Conservation (phyloP, 2,888 invertebrate genomes). For the Dryocosmus kuriphilus region DNA sequence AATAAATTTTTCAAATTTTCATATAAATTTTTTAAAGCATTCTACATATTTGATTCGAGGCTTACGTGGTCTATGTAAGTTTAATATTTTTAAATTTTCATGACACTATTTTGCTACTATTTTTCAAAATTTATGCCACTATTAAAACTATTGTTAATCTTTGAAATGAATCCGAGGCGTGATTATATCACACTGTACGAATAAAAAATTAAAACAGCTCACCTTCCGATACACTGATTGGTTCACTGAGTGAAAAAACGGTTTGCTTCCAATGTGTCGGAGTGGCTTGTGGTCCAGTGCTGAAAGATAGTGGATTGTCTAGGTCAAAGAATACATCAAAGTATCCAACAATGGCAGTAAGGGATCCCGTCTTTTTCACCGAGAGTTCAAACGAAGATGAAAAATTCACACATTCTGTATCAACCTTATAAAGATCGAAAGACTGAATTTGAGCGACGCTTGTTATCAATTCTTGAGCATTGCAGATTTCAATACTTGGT, state of each 20-base stretch:
- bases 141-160: no score
- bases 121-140: no score
- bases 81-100: no score
- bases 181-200: no score
- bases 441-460: constrained; percentile 71
- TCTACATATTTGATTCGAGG: no score
- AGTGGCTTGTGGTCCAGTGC: constrained; percentile 87
- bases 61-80: no score
- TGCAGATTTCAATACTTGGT: constrained; percentile 83
- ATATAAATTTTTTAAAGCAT: no score
- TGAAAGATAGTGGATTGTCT: constrained; percentile 83
- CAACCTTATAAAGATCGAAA: constrained; percentile 88
- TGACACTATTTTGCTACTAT: no score
- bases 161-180: no score
- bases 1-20: no score
- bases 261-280: constrained; percentile 98
- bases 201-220: no score
- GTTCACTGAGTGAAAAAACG: constrained; percentile 89
- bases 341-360: constrained; percentile 93
- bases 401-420: constrained; percentile 86
- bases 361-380: constrained; percentile 82
- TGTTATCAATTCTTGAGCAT: constrained; percentile 71
- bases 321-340: constrained; percentile 94
- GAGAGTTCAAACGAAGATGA: constrained; percentile 84
- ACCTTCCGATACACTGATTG: constrained; percentile 85